A percentile compares a stretch with the other conserved stretches of the same genome.
These are phyloP conservation scores for Scotopteryx bipunctaria DNA, from an alignment of 2,888 invertebrate genomes.

Conservation along the genomic window DNA sequence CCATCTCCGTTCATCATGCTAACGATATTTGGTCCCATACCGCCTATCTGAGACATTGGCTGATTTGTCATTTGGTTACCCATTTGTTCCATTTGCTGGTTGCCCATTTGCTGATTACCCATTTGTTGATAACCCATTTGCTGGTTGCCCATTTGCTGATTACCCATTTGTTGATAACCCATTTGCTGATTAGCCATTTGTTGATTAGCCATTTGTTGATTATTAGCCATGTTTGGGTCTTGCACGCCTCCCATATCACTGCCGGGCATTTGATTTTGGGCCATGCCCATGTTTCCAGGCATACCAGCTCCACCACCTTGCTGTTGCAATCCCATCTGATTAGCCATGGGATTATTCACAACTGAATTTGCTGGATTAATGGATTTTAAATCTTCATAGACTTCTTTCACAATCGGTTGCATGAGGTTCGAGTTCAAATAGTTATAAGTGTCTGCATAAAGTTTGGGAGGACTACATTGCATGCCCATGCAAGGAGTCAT, in stretches of 20 bases:
- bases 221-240: constrained; percentile 17
- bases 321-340: constrained; percentile 54
- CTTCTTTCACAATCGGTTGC: constrained; percentile 71
- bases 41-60: constrained; percentile 40
- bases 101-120: constrained; percentile 29
- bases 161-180: constrained; percentile 23
- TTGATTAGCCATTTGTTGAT: too few relatives aligned
- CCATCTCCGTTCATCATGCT: constrained; percentile 59
- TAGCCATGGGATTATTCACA: constrained; percentile 58
- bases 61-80: constrained; percentile 10
- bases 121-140: constrained; percentile 28
- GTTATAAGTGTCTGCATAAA: constrained; percentile 67
- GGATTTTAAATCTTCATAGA: constrained; percentile 66
- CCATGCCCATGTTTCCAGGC: constrained; percentile 16
- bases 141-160: constrained; percentile 28
- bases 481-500: constrained; percentile 50
- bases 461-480: constrained; percentile 60
- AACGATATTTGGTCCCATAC: constrained; percentile 65
- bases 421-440: constrained; percentile 68
- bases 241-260: constrained; percentile 32
- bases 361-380: constrained; percentile 65
- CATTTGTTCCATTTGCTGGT: constrained; percentile 12
- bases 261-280: constrained; percentile 36
- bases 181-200: too few relatives aligned
- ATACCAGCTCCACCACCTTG: constrained; percentile 23